Base-by-base conservation (phyloP, 2,113 vertebrate genomes). In the Lepus timidus region DNA sequence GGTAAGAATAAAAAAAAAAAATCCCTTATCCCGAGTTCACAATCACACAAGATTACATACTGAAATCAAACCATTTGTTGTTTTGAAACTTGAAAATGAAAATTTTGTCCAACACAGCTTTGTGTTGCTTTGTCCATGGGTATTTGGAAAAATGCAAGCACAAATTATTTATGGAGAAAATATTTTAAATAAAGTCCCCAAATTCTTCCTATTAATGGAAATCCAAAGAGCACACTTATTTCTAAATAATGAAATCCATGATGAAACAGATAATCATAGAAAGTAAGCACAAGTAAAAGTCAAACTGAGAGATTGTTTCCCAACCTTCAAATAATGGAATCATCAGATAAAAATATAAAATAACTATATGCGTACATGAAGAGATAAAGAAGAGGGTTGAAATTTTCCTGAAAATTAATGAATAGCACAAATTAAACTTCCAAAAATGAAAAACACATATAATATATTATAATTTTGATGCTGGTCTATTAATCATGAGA, bases 51-150 rank as follows among this genome's bases (percentile, higher is more conserved):
- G 5, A 9, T 39, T 73, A 12, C 83, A 5, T 73, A 29, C 17
- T 67, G 22, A 92, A 95, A 85, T 73, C 12, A 73, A 65, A 36
- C 25, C 25, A 92, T 31, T 58, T 84, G 27, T 52, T 88, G 22
- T 33, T 17, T 84, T 85, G 71, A 79, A 79, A 0, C 44, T 23
- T 55, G 27, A 78, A 92, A 68, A 83, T 14, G 25, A 92, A 64
- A 78, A 83, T 84, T 13, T 49, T 88, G 52, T 70, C 39, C 62
- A 92, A 55, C 19, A 23, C 39, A 70, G 39, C 12, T 4, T 9
- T 9, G n/a, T 67, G 8, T 23, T 39, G 19, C 7, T 68, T 76
- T 76, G 11, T 22, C 16, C 9, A n/a, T 4, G 62, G n/a, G 29
- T 71, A 25, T 71, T 84, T 73, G 9, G 44, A 19, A 19, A 58